Conservation (phyloP, 2,797 vertebrate species). For the Paramormyrops hopkinsi region DNA sequence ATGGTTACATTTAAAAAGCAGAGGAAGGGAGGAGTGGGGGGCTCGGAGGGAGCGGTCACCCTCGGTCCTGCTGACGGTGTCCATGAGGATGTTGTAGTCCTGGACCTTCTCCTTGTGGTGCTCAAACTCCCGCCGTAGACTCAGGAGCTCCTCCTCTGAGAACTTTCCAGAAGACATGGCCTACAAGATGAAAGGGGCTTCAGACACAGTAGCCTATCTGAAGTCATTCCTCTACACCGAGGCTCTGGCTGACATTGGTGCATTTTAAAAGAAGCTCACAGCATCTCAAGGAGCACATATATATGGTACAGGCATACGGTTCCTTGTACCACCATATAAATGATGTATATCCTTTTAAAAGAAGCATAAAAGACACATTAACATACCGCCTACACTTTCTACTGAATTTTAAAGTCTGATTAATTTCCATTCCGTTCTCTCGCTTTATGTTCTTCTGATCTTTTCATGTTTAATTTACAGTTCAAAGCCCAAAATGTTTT, state of each 20-base stretch:
- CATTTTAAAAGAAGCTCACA: background rate
- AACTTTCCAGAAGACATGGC: conserved; percentile 86
- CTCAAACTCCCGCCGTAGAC: conserved; percentile 80
- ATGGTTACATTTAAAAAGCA: background rate
- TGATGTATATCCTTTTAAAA: background rate
- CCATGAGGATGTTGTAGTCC: conserved; percentile 86
- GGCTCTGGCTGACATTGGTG: background rate
- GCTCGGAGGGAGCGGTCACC: conserved; percentile 55
- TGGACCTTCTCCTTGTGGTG: conserved; percentile 86
- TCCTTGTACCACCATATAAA: background rate
- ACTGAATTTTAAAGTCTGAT: background rate
- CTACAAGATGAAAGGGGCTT: conserved; percentile 49
- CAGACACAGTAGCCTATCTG: background rate
- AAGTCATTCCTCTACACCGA: background rate
- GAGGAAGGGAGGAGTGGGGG: background rate
- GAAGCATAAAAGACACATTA: background rate
- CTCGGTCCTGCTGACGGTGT: conserved; percentile 79
- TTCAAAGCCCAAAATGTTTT: background rate
- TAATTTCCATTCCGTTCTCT: background rate
- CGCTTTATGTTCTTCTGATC: background rate
- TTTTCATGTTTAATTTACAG: background rate
- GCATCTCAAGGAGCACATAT: background rate
- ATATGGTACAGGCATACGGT: background rate
- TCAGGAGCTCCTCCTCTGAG: conserved; percentile 77
- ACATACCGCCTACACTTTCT: background rate